phyloP scores from a whole-genome alignment of 2,113 vertebrate species.

The Morone chrysops region DNA sequence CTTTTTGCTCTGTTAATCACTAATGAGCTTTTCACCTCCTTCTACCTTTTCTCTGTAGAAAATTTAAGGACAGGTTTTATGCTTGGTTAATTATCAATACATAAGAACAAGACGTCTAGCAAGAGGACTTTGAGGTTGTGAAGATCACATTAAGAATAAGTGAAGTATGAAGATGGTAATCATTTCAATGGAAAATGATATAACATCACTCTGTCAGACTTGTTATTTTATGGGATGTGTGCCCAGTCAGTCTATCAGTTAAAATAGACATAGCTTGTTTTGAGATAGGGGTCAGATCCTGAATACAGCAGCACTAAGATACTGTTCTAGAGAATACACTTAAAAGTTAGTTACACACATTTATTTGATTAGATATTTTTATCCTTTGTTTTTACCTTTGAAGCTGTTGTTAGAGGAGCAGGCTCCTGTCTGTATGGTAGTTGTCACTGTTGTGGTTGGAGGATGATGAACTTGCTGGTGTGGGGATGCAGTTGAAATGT shows the following conservation, averaged over 20 bases:
- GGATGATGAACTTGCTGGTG: constrained; percentile 45
- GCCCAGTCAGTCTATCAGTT: too few species aligned
- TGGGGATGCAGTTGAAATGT: constrained; percentile 39
- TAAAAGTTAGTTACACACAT: background rate
- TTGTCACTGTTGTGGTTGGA: constrained; percentile 28
- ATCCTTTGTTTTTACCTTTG: constrained; percentile 65
- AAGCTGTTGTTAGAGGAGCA: constrained; percentile 55
- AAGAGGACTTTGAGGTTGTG: too few species aligned
- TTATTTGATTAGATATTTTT: background rate
- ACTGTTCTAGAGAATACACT: background rate
- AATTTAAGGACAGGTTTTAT: constrained; percentile 82
- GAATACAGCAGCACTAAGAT: background rate
- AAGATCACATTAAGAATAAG: too few species aligned
- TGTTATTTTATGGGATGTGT: too few species aligned
- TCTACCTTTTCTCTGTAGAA: constrained; percentile 83
- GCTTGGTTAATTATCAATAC: constrained; percentile 89
- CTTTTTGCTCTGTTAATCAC: constrained; percentile 90
- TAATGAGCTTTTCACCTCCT: constrained; percentile 80
- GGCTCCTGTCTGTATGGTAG: constrained; percentile 36
- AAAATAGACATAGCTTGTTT: constrained; percentile 19
- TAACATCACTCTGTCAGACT: too few species aligned
- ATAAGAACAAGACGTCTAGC: too few species aligned
- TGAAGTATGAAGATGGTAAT: too few species aligned
- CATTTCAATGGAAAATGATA: too few species aligned
- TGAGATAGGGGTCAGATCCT: background rate